Evolutionary conservation across 2,888 invertebrate genomes (phyloP).

Genomic region (Campaea margaritaria): DNA sequence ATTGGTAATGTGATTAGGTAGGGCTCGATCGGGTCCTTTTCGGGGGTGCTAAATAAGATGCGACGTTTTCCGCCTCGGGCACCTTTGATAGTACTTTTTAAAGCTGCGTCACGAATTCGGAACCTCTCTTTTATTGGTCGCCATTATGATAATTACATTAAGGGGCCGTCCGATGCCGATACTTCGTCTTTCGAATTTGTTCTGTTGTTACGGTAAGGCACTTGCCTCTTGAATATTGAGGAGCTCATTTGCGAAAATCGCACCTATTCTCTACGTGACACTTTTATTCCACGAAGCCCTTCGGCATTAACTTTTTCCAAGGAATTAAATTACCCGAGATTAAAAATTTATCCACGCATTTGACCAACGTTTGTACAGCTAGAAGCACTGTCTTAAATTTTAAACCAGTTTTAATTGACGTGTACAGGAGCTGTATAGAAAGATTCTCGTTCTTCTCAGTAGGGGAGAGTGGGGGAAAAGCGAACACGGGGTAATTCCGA

Average conservation of each 20-base stretch:
- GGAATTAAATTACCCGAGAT: conserved; percentile 59
- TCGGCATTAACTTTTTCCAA: conserved; percentile 38
- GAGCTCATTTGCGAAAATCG: conserved; percentile 81
- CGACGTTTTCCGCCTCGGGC: conserved; percentile 82
- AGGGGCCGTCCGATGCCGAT: conserved; percentile 76
- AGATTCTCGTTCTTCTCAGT: conserved; percentile 28
- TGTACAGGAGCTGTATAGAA: conserved; percentile 27
- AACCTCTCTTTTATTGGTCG: conserved; percentile 83
- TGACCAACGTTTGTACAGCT: conserved; percentile 37
- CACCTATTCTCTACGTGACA: conserved; percentile 82
- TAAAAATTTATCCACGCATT: conserved; percentile 56
- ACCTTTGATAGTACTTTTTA: conserved; percentile 70
- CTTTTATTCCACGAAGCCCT: conserved; percentile 59
- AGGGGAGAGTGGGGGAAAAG: too few relatives aligned
- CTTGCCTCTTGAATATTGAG: conserved; percentile 81
- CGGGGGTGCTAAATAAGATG: conserved; percentile 82
- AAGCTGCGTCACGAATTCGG: conserved; percentile 81
- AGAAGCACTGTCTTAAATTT: conserved; percentile 32
- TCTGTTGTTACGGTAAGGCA: conserved; percentile 79
- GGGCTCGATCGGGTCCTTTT: conserved; percentile 63
- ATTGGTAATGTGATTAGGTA: conserved; percentile 81
- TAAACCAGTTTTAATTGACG: conserved; percentile 21
- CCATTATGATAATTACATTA: conserved; percentile 85
- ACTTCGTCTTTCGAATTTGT: conserved; percentile 83
- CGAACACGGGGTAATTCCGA: too few relatives aligned